Evolutionary conservation across 2,888 invertebrate genomes (phyloP), one percentile per base, ranked within the genome.

Genomic region (Spilarctia lutea): DNA sequence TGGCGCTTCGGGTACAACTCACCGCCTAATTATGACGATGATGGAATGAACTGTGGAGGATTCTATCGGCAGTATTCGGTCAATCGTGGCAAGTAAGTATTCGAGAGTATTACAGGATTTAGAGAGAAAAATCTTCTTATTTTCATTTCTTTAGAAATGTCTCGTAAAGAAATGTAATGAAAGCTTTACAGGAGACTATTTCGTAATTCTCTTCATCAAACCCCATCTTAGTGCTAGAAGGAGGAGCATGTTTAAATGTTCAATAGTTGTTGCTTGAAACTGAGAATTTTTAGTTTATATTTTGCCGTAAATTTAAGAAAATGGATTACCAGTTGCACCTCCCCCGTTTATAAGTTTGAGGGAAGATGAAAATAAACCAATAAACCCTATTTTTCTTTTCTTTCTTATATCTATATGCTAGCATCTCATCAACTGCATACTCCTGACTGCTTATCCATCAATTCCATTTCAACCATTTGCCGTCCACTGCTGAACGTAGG

Each of bases 1-100:
- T 98, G 98, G 98, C 96, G 98, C 80, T 97, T 97, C 89, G 98
- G 98, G 35, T 98, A 98, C 91, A 94, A 96, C 85, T 97, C 98
- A 0, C 97, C 97, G 0, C 97, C 97, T 66, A 97, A 98, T 92
- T 98, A 98, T 89, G 98, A 98, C 86, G 98, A 98, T 87, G 97
- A 98, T 85, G 98, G 98, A 82, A 94, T 97, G 10, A 98, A 97
- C 91, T 98, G 98, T 86, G 98, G 98, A 0, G 98, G 98, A 0
- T 98, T 97, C 88, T 96, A 97, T 48, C 96, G 97, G 72, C 98
- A 98, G 88, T 97, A 98, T 97, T 95, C 96, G 52, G 96, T 93
- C 27, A 98, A 98, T 88, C 96, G 95, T 1, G 98, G 98, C 33
- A 98, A 97, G 95, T 96, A 77, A 89, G 94, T 89, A 39, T 27